Percentiles rank a stretch among this genome's conserved stretches.
phyloP scores from a whole-genome alignment of 2,888 invertebrate genomes.

The Sphecodes monilicornis region DNA sequence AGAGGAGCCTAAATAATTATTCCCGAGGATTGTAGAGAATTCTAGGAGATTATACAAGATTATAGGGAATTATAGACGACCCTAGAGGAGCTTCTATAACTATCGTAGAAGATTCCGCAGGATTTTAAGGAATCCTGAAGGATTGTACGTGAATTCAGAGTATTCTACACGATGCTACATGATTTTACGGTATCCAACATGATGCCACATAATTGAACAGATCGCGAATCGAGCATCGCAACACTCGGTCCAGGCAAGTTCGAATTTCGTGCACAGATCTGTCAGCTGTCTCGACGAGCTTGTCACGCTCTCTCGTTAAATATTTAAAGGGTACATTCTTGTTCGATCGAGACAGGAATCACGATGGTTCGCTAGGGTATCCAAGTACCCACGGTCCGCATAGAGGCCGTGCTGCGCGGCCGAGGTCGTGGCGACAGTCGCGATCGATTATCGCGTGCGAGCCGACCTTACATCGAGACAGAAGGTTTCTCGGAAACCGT shows the following conservation, averaged over 20 bases:
- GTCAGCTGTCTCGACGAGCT: background rate
- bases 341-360: conserved; percentile 15
- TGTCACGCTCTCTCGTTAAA: background rate
- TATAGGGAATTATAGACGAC: no score
- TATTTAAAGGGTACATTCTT: background rate
- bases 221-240: background rate
- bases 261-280: background rate
- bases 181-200: no score
- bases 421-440: conserved; percentile 38
- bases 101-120: no score
- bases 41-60: no score
- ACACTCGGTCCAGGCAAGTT: background rate
- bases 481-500: conserved; percentile 62
- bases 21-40: no score
- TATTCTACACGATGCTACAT: no score
- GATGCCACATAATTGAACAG: no score
- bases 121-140: no score
- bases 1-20: no score
- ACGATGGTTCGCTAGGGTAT: background rate
- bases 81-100: no score
- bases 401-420: background rate
- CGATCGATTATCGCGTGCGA: conserved; percentile 74
- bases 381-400: background rate
- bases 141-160: no score
- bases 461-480: conserved; percentile 57